phyloP scores from a whole-genome alignment of 35 echinoderm and acorn worm species.

The Strongylocentrotus purpuratus region DNA sequence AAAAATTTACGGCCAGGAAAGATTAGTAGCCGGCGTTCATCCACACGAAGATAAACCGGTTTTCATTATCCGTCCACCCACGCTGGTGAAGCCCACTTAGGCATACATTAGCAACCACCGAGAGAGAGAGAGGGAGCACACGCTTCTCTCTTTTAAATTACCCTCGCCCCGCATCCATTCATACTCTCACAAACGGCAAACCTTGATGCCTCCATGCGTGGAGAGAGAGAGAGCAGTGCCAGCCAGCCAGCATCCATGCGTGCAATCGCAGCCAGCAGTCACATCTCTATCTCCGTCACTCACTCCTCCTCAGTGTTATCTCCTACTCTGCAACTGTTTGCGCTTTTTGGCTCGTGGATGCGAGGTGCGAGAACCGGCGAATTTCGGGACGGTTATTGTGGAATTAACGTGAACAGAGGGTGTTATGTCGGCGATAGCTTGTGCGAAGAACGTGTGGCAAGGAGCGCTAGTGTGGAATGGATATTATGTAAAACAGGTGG shows the following conservation, averaged over 20 bases:
- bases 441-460: slow-evolving; percentile 19
- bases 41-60: slow-evolving; percentile 9
- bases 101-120: background rate
- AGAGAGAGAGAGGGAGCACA: background rate
- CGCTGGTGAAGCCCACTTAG: background rate
- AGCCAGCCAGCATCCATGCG: background rate
- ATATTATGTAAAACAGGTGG: slow-evolving; percentile 47
- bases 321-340: background rate
- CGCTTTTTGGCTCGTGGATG: slow-evolving; percentile 3
- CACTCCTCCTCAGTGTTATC: background rate
- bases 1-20: background rate
- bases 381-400: slow-evolving; percentile 42
- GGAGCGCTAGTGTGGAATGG: slow-evolving; percentile 44
- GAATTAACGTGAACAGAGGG: slow-evolving; percentile 30
- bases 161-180: background rate
- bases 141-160: background rate
- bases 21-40: background rate
- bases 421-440: slow-evolving; percentile 21
- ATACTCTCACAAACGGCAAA: background rate
- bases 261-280: background rate
- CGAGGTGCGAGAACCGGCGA: background rate
- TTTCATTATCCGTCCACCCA: slow-evolving; percentile 16
- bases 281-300: background rate
- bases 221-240: background rate
- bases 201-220: background rate